Evolutionary conservation across 2,797 vertebrate genomes (phyloP).

Genomic region (Squalus acanthias): DNA sequence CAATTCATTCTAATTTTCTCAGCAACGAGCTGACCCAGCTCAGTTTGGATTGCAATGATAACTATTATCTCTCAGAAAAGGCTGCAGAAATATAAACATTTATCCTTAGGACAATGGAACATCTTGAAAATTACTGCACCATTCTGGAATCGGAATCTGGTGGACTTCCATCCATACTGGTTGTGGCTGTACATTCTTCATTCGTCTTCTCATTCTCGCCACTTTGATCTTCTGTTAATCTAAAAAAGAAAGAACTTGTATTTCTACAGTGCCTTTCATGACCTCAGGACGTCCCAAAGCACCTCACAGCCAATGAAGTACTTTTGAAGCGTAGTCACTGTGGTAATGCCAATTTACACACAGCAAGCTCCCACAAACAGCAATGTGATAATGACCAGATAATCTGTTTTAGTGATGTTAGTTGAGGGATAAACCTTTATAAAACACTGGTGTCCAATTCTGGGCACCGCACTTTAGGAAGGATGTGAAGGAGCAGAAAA

Average conservation of each 20-base stretch:
- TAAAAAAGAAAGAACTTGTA: neutral
- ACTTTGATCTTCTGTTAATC: neutral
- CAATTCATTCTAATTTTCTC: neutral
- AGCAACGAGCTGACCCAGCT: neutral
- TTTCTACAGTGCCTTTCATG: neutral
- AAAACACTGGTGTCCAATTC: too few relatives aligned
- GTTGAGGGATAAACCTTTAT: neutral
- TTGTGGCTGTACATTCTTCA: neutral
- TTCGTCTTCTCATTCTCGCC: too few relatives aligned
- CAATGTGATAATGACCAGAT: neutral
- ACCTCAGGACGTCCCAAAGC: neutral
- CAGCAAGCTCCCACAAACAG: neutral
- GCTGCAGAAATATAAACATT: neutral
- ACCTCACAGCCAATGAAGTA: neutral
- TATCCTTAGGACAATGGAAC: neutral
- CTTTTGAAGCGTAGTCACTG: neutral
- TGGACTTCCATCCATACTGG: neutral
- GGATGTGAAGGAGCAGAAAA: too few relatives aligned
- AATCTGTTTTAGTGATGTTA: neutral
- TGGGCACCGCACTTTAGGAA: too few relatives aligned
- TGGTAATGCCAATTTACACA: neutral
- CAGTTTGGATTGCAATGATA: neutral
- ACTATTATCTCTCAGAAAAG: neutral
- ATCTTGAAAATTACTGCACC: neutral
- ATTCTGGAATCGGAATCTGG: rapidly evolving